A percentile compares a stretch with the other conserved stretches of the same genome.
phyloP scores from a whole-genome alignment of 1,140 invertebrate species.

The Chironomus striatipennis region DNA sequence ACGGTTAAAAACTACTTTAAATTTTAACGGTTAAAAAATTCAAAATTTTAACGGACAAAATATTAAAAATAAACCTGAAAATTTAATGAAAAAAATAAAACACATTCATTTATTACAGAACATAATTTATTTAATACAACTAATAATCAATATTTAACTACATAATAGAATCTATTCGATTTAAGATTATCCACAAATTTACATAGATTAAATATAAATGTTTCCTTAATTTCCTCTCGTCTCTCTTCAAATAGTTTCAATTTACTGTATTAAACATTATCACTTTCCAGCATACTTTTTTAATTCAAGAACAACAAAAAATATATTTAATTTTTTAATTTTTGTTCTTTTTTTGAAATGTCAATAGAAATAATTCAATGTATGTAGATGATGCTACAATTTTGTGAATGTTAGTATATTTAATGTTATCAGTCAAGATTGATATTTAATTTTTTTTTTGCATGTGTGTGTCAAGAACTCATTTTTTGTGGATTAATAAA shows the following conservation, averaged over 20 bases:
- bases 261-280: neutral
- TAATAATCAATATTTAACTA: neutral
- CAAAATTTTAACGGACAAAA: too few species aligned
- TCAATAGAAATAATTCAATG: too few species aligned
- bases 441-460: too few species aligned
- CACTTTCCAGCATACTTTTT: neutral
- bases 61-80: too few species aligned
- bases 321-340: neutral
- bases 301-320: neutral
- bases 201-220: slow-evolving; percentile 4
- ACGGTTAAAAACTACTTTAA: too few species aligned
- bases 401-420: too few species aligned
- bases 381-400: too few species aligned
- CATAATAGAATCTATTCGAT: neutral
- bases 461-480: neutral
- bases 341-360: neutral
- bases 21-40: too few species aligned
- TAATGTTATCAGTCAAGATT: too few species aligned
- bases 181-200: neutral
- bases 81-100: neutral
- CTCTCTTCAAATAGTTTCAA: neutral
- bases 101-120: neutral
- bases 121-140: neutral
- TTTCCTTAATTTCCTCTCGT: neutral
- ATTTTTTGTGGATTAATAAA: neutral